These are phyloP conservation scores for Molanna angustata DNA, from an alignment of 2,888 invertebrate genomes.

Conservation along the genomic window DNA sequence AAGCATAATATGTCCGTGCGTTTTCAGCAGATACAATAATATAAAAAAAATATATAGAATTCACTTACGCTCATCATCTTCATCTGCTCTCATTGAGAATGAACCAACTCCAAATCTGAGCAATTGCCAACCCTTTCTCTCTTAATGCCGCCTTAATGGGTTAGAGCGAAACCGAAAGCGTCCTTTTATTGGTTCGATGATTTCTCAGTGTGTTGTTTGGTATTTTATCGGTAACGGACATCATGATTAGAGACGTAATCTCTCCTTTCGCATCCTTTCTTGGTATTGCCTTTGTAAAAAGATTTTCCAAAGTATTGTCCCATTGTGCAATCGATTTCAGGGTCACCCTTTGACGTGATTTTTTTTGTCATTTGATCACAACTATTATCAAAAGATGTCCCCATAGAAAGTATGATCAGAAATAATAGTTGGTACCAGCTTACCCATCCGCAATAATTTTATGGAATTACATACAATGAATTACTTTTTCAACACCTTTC, in stretches of 20 bases:
- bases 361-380: conserved; percentile 26
- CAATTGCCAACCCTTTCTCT: neutral
- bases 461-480: no score
- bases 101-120: neutral
- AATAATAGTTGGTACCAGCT: no score
- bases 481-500: no score
- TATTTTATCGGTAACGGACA: conserved; percentile 32
- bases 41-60: no score
- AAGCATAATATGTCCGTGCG: no score
- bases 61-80: conserved; percentile 1
- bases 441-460: no score
- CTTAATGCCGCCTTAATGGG: neutral
- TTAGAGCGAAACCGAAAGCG: neutral
- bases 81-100: conserved; percentile 10
- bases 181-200: neutral
- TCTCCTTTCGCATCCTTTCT: conserved; percentile 31
- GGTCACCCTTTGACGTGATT: conserved; percentile 27
- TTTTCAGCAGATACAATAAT: no score
- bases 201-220: conserved; percentile 20
- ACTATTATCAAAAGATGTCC: no score
- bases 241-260: conserved; percentile 31
- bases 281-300: conserved; percentile 23
- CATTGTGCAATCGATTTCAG: conserved; percentile 28
- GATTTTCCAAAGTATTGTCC: conserved; percentile 20
- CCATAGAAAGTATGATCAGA: no score